A percentile compares a stretch with the other conserved stretches of the same genome.
Conservation (phyloP, 2,888 invertebrate species). For the Leptopilina drosophilae region DNA sequence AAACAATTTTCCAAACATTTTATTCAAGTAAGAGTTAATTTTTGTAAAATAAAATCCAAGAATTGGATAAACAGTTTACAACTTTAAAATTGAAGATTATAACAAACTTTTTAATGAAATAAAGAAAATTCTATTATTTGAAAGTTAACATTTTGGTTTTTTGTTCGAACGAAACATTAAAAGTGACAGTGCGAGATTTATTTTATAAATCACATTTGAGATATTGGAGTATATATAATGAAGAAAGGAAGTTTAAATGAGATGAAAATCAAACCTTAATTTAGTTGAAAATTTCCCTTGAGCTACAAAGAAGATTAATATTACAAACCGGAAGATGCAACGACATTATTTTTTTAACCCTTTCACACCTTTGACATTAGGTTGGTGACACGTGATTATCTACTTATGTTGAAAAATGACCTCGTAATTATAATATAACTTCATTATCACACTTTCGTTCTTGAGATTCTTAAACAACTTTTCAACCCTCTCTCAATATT, state of each 20-base stretch:
- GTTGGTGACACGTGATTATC: neutral
- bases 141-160: neutral
- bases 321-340: neutral
- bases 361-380: constrained; percentile 10
- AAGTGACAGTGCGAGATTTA: neutral
- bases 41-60: neutral
- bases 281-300: neutral
- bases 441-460: neutral
- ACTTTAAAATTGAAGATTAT: too few species aligned
- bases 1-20: neutral
- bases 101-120: neutral
- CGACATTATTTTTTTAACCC: constrained; percentile 8
- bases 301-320: constrained; percentile 5
- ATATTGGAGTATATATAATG: neutral
- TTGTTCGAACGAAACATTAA: neutral
- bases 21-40: neutral
- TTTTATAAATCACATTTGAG: constrained; percentile 4
- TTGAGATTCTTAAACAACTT: constrained; percentile 6
- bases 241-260: constrained; percentile 11
- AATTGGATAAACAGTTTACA: neutral
- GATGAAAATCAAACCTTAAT: constrained; percentile 12
- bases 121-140: neutral
- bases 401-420: neutral
- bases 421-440: neutral
- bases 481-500: neutral